These are phyloP conservation scores for Damaliscus lunatus DNA, from an alignment of 2,113 vertebrate species.

Conservation along the genomic window DNA sequence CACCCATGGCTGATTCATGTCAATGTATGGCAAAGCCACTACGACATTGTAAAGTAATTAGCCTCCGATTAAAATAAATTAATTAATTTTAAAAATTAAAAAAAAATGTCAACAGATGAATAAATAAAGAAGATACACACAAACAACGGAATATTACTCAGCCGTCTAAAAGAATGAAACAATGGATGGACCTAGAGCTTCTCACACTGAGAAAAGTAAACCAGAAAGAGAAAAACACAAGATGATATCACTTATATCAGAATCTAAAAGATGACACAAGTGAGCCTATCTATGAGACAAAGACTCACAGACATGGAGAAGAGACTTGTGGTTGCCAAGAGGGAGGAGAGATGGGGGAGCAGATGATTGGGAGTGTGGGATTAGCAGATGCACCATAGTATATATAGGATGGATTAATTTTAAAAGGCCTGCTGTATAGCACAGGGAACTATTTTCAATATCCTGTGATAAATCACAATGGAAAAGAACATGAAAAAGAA, in stretches of 20 bases:
- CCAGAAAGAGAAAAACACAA: background rate
- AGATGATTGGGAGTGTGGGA: background rate
- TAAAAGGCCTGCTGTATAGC: background rate
- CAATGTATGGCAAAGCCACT: background rate
- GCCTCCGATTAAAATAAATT: background rate
- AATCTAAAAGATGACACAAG: background rate
- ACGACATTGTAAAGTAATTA: background rate
- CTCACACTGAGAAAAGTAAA: background rate
- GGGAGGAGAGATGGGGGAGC: background rate
- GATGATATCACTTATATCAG: background rate
- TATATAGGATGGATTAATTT: background rate
- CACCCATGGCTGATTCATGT: background rate
- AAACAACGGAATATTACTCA: background rate
- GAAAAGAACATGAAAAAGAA: background rate
- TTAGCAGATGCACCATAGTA: background rate
- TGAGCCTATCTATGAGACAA: background rate
- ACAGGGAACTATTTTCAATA: background rate
- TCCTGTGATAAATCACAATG: background rate
- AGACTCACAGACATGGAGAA: background rate
- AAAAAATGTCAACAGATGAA: background rate
- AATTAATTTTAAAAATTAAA: background rate
- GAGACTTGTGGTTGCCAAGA: background rate
- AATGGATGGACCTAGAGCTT: background rate
- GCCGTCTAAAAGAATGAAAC: background rate
- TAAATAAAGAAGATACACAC: background rate